These are phyloP conservation scores for Dermolepida albohirtum DNA, from an alignment of 2,888 invertebrate genomes.

Conservation along the genomic window DNA sequence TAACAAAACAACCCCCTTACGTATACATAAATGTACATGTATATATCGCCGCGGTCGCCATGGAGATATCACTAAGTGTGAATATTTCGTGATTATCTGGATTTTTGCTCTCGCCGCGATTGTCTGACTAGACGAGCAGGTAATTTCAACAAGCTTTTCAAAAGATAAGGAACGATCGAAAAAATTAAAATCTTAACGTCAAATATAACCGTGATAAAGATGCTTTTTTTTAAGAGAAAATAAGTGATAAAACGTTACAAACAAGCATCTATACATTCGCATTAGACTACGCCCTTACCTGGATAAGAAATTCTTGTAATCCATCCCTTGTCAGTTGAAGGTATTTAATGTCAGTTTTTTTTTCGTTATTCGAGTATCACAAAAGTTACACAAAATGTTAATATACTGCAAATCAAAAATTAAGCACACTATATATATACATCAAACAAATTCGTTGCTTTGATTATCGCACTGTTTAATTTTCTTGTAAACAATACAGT, in stretches of 20 bases:
- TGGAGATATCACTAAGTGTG: slow-evolving; percentile 22
- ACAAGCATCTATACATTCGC: not conserved
- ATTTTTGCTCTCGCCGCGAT: slow-evolving; percentile 7
- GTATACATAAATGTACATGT: slow-evolving; percentile 8
- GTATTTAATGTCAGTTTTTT: slow-evolving; percentile 2
- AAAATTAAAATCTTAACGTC: slow-evolving; percentile 1
- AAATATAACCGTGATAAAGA: not conserved
- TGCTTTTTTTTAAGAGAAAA: slow-evolving; percentile 6
- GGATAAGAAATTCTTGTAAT: slow-evolving; percentile 35
- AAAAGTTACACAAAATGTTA: slow-evolving; percentile 19
- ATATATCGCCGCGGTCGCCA: slow-evolving; percentile 30
- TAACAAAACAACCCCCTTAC: slow-evolving; percentile 8
- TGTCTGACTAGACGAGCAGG: not conserved
- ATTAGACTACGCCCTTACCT: slow-evolving; percentile 32
- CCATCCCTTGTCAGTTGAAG: slow-evolving; percentile 34
- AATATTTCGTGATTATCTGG: slow-evolving; percentile 14
- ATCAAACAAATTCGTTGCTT: not conserved
- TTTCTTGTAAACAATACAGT: not conserved
- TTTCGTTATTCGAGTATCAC: slow-evolving; percentile 22
- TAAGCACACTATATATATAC: not conserved
- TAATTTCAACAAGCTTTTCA: not conserved
- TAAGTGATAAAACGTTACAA: not conserved
- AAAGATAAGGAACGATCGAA: not conserved
- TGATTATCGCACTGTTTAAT: slow-evolving; percentile 12
- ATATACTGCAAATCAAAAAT: not conserved